A percentile compares a stretch with the other conserved stretches of the same genome.
phyloP scores from a whole-genome alignment of 1,140 invertebrate genomes.

The Copidosoma floridanum region DNA sequence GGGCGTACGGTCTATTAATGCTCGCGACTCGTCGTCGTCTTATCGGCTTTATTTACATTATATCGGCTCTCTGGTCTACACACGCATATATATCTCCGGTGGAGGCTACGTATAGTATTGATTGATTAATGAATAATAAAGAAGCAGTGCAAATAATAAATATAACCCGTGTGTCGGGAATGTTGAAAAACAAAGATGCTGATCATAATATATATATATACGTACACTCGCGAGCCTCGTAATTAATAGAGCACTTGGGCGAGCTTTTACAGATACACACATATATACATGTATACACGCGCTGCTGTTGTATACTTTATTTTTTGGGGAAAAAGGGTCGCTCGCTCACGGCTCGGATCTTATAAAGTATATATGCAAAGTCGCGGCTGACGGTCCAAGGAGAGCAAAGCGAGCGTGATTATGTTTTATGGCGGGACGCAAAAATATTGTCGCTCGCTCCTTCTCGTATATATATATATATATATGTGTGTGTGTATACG shows the following conservation, averaged over 20 bases:
- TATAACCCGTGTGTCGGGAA: not conserved
- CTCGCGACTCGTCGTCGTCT: not conserved
- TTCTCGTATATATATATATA: too few species aligned
- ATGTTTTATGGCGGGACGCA: constrained; percentile 4
- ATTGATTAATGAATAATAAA: constrained; percentile 26
- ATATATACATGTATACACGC: not conserved
- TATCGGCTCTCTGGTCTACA: too few species aligned
- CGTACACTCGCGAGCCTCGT: too few species aligned
- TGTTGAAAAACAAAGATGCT: too few species aligned
- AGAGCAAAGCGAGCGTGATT: constrained; percentile 9
- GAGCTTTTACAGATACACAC: not conserved
- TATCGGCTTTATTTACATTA: constrained; percentile 25
- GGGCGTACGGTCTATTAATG: constrained; percentile 10
- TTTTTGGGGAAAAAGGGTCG: not conserved
- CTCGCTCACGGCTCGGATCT: not conserved
- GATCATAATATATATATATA: too few species aligned
- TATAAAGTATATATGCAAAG: constrained; percentile 9
- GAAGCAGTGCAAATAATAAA: constrained; percentile 15
- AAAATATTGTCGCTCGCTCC: constrained; percentile 6
- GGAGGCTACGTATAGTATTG: too few species aligned
- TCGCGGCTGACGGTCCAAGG: not conserved
- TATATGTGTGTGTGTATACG: not conserved
- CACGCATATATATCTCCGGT: too few species aligned
- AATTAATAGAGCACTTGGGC: too few species aligned
- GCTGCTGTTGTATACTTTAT: not conserved